A percentile compares a stretch with the other conserved stretches of the same genome.
Evolutionary conservation across 1,140 invertebrate genomes (phyloP).

Genomic region (Leguminivora glycinivorella): DNA sequence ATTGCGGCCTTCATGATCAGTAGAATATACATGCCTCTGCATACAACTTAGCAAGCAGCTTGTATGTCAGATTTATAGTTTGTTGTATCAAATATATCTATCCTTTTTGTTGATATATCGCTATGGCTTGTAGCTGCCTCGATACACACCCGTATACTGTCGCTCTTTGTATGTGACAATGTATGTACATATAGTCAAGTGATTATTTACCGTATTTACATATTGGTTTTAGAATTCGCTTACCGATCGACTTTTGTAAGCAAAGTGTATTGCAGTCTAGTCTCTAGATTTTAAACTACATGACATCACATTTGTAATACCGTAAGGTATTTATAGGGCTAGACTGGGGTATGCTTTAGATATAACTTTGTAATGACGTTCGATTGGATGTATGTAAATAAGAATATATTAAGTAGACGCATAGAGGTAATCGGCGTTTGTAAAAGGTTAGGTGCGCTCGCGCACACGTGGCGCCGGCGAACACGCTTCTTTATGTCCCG

Average conservation of each 20-base stretch:
- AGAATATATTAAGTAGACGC: slow-evolving; percentile 31
- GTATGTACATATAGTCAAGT: slow-evolving; percentile 25
- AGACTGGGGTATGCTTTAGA: slow-evolving; percentile 9
- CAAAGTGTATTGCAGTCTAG: slow-evolving; percentile 17
- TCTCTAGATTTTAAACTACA: not conserved
- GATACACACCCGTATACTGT: slow-evolving; percentile 20
- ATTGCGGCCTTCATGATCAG: too few relatives aligned
- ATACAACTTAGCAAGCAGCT: too few relatives aligned
- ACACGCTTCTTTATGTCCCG: slow-evolving; percentile 52
- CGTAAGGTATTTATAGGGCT: not conserved
- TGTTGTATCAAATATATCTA: too few relatives aligned
- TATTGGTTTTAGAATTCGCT: slow-evolving; percentile 16
- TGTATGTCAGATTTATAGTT: too few relatives aligned
- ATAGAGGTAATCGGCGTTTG: slow-evolving; percentile 29
- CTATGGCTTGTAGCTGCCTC: slow-evolving; percentile 1
- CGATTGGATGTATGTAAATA: slow-evolving; percentile 47
- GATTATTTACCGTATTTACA: not conserved
- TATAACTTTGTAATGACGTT: slow-evolving; percentile 11
- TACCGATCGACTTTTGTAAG: slow-evolving; percentile 17
- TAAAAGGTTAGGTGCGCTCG: slow-evolving; percentile 15
- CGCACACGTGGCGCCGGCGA: slow-evolving; percentile 33
- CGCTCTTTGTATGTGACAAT: slow-evolving; percentile 8
- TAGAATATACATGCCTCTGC: too few relatives aligned
- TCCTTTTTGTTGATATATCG: too few relatives aligned
- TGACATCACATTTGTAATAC: slow-evolving; percentile 11